These are phyloP conservation scores for Brenthis hecate DNA, from an alignment of 2,888 invertebrate species.

Conservation along the genomic window DNA sequence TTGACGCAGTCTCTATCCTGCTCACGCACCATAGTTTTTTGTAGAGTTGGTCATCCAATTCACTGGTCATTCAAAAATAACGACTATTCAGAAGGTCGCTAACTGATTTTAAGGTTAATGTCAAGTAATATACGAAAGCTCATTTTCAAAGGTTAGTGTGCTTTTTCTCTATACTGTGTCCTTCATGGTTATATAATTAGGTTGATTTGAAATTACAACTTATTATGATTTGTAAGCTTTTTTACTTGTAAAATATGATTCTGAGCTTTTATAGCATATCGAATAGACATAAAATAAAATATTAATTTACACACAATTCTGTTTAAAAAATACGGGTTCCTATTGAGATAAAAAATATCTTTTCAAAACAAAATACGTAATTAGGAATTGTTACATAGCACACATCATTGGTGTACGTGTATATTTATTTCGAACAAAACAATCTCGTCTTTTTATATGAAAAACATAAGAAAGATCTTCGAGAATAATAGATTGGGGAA, in stretches of 20 bases:
- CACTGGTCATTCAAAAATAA: constrained; percentile 59
- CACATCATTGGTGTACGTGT: no score
- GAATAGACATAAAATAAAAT: no score
- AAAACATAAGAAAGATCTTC: not conserved
- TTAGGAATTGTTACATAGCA: no score
- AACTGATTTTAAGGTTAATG: constrained; percentile 28
- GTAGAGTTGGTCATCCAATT: constrained; percentile 51
- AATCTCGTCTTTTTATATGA: not conserved
- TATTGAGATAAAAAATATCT: no score
- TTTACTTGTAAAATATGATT: not conserved
- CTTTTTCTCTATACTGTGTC: not conserved
- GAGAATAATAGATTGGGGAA: constrained; percentile 10
- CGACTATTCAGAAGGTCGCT: constrained; percentile 35
- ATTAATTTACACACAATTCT: no score
- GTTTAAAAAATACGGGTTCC: no score
- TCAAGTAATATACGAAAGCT: constrained; percentile 1
- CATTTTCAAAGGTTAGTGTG: no score
- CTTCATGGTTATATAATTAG: not conserved
- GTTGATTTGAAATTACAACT: no score
- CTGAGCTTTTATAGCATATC: not conserved
- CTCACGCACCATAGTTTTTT: constrained; percentile 54
- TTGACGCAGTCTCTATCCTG: constrained; percentile 48
- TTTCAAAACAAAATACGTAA: no score
- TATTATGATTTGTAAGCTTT: no score
- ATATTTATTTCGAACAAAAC: not conserved